These are phyloP conservation scores for Eustalomyia histrio DNA, from an alignment of 2,888 invertebrate species.

Conservation along the genomic window DNA sequence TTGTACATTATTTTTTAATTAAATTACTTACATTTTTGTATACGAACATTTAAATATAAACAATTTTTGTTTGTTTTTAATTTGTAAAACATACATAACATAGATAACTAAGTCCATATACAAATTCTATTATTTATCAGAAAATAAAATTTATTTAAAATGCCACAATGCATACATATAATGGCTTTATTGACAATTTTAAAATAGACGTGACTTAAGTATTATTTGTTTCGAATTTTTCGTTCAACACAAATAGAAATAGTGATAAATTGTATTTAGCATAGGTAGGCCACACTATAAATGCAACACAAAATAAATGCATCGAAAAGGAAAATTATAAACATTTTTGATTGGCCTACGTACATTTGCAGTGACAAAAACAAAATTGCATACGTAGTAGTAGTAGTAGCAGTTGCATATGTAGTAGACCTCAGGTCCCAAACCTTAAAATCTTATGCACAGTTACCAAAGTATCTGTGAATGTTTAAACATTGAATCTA, in stretches of 20 bases:
- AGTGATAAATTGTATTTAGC: background rate
- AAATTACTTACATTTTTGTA: too few relatives aligned
- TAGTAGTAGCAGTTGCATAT: background rate
- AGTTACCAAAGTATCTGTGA: background rate
- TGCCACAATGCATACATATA: constrained; percentile 35
- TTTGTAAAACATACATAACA: too few relatives aligned
- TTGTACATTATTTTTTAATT: too few relatives aligned
- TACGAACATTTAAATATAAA: too few relatives aligned
- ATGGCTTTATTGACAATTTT: constrained; percentile 42
- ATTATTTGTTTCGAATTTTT: background rate
- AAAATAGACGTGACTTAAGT: constrained; percentile 26
- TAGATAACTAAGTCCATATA: background rate
- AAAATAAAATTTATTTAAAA: constrained; percentile 17
- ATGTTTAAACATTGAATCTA: constrained; percentile 9
- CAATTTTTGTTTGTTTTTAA: too few relatives aligned
- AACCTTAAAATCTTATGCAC: background rate
- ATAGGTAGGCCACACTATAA: background rate
- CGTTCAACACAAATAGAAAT: background rate
- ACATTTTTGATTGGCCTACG: too few relatives aligned
- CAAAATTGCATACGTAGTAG: too few relatives aligned
- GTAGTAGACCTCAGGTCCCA: background rate
- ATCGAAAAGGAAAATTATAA: background rate
- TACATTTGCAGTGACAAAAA: background rate
- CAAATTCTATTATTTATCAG: background rate
- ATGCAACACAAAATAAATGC: too few relatives aligned